Conservation (phyloP, 1,140 invertebrate species). For the Drosophila willistoni region DNA sequence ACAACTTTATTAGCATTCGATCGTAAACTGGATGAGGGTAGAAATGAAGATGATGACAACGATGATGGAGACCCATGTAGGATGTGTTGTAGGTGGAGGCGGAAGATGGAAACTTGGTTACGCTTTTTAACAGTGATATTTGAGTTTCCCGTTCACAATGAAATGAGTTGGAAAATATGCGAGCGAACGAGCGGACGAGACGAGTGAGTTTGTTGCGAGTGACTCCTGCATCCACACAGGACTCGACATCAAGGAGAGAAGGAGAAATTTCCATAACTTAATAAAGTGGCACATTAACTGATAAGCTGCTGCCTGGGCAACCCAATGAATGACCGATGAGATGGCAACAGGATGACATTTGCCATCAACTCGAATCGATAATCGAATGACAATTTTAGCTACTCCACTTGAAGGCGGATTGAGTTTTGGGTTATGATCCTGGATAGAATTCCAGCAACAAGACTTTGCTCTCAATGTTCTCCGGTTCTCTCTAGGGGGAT, state of each 20-base stretch:
- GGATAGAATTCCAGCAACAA: slow-evolving; percentile 3
- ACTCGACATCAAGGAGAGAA: slow-evolving; percentile 7
- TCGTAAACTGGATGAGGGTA: slow-evolving; percentile 43
- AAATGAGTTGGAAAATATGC: slow-evolving; percentile 82
- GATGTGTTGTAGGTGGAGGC: background rate
- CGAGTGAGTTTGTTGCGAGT: no score
- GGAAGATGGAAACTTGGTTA: slow-evolving; percentile 38
- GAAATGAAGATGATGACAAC: slow-evolving; percentile 34
- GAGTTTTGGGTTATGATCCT: background rate
- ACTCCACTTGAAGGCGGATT: background rate
- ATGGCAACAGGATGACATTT: slow-evolving; percentile 35
- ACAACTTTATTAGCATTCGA: slow-evolving; percentile 81
- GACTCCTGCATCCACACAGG: slow-evolving; percentile 23
- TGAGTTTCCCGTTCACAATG: slow-evolving; percentile 70
- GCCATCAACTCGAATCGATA: slow-evolving; percentile 24
- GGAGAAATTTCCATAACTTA: slow-evolving; percentile 42
- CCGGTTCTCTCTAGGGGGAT: slow-evolving; percentile 17
- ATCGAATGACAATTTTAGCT: slow-evolving; percentile 49
- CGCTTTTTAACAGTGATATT: slow-evolving; percentile 71
- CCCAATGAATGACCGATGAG: slow-evolving; percentile 45
- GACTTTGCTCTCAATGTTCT: slow-evolving; percentile 11
- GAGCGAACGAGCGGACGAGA: background rate
- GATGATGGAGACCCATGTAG: slow-evolving; percentile 15
- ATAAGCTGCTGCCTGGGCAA: slow-evolving; percentile 31
- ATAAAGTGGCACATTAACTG: slow-evolving; percentile 37